Conservation (phyloP, 2,888 invertebrate genomes). For the Cecidostiba fungosa region DNA sequence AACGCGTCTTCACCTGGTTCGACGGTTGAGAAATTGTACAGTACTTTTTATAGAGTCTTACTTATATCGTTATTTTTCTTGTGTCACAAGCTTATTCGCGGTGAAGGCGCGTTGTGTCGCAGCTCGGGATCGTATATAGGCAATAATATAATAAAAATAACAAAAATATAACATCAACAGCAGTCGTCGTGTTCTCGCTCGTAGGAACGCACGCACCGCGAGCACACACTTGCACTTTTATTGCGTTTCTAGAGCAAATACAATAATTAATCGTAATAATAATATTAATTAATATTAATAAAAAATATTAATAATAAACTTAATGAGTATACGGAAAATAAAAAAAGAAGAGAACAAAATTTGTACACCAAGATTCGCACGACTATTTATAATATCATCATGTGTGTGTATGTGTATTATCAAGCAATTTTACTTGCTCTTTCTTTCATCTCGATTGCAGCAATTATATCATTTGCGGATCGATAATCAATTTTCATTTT, state of each 20-base stretch:
- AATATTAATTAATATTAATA: slow-evolving; percentile 60
- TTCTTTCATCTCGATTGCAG: slow-evolving; percentile 62
- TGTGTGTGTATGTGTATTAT: slow-evolving; percentile 32
- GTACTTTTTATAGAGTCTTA: slow-evolving; percentile 6
- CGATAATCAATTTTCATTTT: slow-evolving; percentile 42
- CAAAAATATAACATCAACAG: slow-evolving; percentile 80
- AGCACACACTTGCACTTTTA: slow-evolving; percentile 70
- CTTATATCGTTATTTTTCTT: neutral
- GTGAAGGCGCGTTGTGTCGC: slow-evolving; percentile 68
- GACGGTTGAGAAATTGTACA: slow-evolving; percentile 39
- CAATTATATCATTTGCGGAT: slow-evolving; percentile 50
- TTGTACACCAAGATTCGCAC: slow-evolving; percentile 70
- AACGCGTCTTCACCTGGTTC: slow-evolving; percentile 67
- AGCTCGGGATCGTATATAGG: slow-evolving; percentile 67
- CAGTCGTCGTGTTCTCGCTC: slow-evolving; percentile 74
- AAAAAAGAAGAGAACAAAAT: slow-evolving; percentile 67
- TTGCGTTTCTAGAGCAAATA: slow-evolving; percentile 70
- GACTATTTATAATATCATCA: slow-evolving; percentile 67
- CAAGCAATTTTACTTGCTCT: slow-evolving; percentile 60
- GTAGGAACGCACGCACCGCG: slow-evolving; percentile 68
- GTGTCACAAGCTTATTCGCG: slow-evolving; percentile 33
- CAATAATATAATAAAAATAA: slow-evolving; percentile 76
- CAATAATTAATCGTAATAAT: slow-evolving; percentile 65
- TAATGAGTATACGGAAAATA: slow-evolving; percentile 64
- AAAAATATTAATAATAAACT: slow-evolving; percentile 65